phyloP scores from a whole-genome alignment of 2,888 invertebrate species.

The Eilema sororculum region DNA sequence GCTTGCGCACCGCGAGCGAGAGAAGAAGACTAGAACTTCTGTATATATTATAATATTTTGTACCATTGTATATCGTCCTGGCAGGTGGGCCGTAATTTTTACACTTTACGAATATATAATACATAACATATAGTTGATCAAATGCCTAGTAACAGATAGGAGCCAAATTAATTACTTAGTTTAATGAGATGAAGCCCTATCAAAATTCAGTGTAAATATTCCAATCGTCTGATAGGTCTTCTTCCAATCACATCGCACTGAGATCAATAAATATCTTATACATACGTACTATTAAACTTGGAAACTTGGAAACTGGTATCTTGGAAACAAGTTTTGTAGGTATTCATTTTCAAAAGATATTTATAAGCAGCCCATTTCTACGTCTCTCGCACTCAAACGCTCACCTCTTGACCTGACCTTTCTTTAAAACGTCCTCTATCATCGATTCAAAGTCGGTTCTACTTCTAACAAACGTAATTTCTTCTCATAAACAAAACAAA shows the following conservation, averaged over 20 bases:
- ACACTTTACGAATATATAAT: not conserved
- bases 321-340: no score
- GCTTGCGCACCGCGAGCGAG: no score
- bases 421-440: not conserved
- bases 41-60: not conserved
- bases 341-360: no score
- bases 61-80: not conserved
- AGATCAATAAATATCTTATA: no score
- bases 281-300: not conserved
- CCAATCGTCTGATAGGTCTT: not conserved
- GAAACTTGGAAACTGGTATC: not conserved
- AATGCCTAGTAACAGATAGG: not conserved
- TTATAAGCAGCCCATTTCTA: no score
- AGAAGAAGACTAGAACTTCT: no score
- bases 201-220: not conserved
- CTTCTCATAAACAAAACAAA: not conserved
- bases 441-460: not conserved
- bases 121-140: not conserved
- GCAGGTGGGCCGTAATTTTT: no score
- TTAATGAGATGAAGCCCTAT: conserved; percentile 5
- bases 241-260: not conserved
- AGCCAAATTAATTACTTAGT: not conserved
- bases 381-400: no score
- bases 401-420: no score
- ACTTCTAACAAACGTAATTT: not conserved